Evolutionary conservation across 2,888 invertebrate species (phyloP), one percentile per base, ranked within the genome.

Genomic region (Andrena bicolor): DNA sequence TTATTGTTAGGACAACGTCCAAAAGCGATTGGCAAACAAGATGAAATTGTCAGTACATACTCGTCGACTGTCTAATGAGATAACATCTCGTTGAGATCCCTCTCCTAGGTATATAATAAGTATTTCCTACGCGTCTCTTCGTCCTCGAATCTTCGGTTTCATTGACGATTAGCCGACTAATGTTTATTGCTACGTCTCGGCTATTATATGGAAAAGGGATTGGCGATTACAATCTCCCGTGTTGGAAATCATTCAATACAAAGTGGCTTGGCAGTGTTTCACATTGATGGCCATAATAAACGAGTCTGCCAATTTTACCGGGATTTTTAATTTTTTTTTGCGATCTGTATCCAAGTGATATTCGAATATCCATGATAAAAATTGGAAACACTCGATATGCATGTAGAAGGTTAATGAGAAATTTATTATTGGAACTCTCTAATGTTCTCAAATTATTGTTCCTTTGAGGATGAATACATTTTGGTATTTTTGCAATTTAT

Each of bases 221-320:
- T 72, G 66, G 70, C 66, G 75, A 71, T 76, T 70, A 65, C 63
- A 60, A 41, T 65, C 65, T 48, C 53, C 41, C 41, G 53, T 79
- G 49, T 61, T 61, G 20, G 58, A 70, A 75, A 53, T n/a, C 23
- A 23, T 80, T 60, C 68, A 48, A 64, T 77, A 74, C 51, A 75
- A 83, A 73, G 71, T 82, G 75, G 66, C 65, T 79, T 82, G 88
- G 83, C 88, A 88, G 88, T 87, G 88, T 80, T 83, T 72, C 66
- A 87, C 65, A 68, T 87, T 65, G 76, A 70, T 76, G 77, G 75
- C 71, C 82, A 51, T 65, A 41, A 63, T 66, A 53, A 63, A 61
- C 61, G 61, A 28, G 68, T 41, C 82, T 71, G 82, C 70, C 82
- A 65, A 64, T 77, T 75, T 41, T 58, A 41, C 71, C 71, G 70